Conservation (phyloP, 2,797 vertebrate genomes). For the Mormyrus hasselquistii region DNA sequence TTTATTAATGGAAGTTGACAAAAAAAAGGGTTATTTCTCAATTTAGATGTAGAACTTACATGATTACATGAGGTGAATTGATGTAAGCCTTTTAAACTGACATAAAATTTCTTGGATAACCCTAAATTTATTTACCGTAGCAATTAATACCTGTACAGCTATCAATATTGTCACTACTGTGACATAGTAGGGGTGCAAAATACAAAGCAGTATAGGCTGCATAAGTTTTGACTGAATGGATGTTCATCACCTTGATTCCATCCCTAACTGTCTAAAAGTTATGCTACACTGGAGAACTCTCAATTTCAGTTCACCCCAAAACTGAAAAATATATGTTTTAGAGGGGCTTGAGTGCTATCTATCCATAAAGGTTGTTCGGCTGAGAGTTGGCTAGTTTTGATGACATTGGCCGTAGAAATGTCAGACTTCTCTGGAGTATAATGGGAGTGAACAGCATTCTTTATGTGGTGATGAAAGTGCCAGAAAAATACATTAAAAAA, state of each 20-base stretch:
- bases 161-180: background rate
- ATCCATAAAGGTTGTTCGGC: background rate
- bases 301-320: background rate
- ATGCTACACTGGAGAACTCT: background rate
- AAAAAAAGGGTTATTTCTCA: background rate
- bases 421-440: background rate
- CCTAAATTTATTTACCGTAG: background rate
- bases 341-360: background rate
- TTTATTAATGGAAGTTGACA: background rate
- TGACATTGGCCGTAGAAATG: background rate
- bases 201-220: background rate
- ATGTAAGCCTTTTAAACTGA: background rate
- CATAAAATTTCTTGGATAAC: background rate
- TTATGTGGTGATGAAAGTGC: background rate
- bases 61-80: background rate
- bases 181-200: background rate
- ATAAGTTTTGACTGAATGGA: background rate
- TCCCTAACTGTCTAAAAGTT: background rate
- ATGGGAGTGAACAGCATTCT: background rate
- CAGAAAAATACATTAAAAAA: background rate
- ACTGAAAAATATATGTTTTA: background rate
- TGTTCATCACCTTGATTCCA: background rate
- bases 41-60: background rate
- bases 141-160: background rate
- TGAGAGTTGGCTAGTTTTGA: background rate